These are phyloP conservation scores for Rallus limicola DNA, from an alignment of 2,113 vertebrate genomes.

Conservation along the genomic window DNA sequence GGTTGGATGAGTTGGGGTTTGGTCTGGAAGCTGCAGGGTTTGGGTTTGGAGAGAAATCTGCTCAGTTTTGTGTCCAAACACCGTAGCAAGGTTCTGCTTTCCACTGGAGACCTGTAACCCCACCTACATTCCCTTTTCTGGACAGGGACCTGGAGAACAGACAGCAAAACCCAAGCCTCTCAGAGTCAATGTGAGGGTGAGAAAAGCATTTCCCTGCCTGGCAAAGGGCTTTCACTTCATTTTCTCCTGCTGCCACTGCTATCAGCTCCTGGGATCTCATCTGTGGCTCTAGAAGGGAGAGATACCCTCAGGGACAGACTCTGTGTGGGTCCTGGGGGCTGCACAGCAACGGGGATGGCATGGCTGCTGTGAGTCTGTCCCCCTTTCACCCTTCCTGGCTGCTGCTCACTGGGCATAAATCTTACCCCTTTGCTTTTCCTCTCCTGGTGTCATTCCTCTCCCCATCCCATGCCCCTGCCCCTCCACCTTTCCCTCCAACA, in stretches of 20 bases:
- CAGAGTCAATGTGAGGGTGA: background rate
- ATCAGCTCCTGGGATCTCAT: background rate
- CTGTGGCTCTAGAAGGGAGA: background rate
- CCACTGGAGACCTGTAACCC: background rate
- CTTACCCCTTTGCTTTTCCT: background rate
- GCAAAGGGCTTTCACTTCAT: background rate
- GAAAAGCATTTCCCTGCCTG: background rate
- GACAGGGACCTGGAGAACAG: background rate
- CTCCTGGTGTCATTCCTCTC: background rate
- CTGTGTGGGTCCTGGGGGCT: rapidly evolving
- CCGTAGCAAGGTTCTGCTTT: background rate
- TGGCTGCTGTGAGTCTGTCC: background rate
- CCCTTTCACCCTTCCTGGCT: background rate
- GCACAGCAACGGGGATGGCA: background rate
- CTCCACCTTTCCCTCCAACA: background rate
- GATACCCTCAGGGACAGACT: background rate
- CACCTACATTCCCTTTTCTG: background rate
- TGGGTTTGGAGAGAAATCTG: background rate
- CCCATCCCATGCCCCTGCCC: background rate
- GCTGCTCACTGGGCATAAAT: background rate
- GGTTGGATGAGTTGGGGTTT: background rate
- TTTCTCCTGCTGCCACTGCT: background rate
- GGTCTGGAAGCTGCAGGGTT: background rate
- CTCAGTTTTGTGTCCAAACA: constrained; percentile 12
- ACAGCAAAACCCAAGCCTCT: background rate